Evolutionary conservation across 2,113 vertebrate genomes (phyloP), one percentile per base, ranked within the genome.

Genomic region (Dicerorhinus sumatrensis): DNA sequence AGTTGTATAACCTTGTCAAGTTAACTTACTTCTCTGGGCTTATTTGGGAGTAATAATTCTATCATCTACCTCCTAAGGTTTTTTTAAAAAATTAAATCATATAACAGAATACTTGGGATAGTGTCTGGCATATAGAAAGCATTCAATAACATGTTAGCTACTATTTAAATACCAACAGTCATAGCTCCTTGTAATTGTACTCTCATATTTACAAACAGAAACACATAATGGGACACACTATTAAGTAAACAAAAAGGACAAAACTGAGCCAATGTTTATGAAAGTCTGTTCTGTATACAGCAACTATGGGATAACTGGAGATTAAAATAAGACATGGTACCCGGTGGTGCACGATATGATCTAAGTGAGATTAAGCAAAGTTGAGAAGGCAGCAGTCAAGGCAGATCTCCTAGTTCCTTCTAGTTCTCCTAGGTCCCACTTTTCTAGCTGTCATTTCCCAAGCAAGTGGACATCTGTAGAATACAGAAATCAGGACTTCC

Each of bases 21-120:
- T 65, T 91, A 51, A 80, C n/a, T 80, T 72, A 72, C 11, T 80
- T 89, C 56, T 80, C 81, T 91, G 73, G 77, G 39, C 36, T 90
- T 85, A 80, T 63, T 67, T 91, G 87, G 36, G 5, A 86, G 31
- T 58, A 63, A 80, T 54, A 73, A 73, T 58, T 80, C 31, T 80
- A 58, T 18, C 36, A 58, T 18, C 36, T 73, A 56, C n/a, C 1
- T 56, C 10, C 20, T 39, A 46, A 46, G 16, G 46, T 6, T 72
- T 16, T 79, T 79, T 65, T 72, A 7, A 36, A 36, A 72, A 90
- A 80, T 46, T 86, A 94, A 90, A 65, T 94, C 36, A 58, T 6
- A 12, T 54, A 36, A 56, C 42, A 58, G 13, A 89, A 83, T 33
- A 69, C 20, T 69, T 60, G 76, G 20, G 73, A 70, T 3, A 84